A percentile compares a stretch with the other conserved stretches of the same genome.
Conservation (phyloP, 2,113 vertebrate genomes). For the Dolichotis patagonum region DNA sequence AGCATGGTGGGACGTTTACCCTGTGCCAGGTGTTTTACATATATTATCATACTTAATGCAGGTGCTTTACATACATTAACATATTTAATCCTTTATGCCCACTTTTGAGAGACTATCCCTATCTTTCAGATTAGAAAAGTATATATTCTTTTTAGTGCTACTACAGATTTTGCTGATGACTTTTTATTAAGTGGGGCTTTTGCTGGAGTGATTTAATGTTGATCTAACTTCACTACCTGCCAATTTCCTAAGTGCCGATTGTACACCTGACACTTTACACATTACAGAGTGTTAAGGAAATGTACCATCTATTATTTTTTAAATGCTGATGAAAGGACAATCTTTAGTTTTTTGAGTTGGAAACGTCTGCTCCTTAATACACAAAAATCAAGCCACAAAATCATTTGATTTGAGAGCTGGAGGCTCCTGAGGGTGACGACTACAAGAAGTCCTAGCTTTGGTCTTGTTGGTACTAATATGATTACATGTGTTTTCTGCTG, state of each 20-base stretch:
- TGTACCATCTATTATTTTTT: conserved; percentile 58
- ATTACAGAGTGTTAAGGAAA: conserved; percentile 62
- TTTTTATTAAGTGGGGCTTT: conserved; percentile 63
- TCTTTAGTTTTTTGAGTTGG: conserved; percentile 30
- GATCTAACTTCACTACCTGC: conserved; percentile 68
- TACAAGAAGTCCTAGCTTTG: neutral
- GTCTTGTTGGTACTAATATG: neutral
- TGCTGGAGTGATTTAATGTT: conserved; percentile 27
- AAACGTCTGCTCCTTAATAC: neutral
- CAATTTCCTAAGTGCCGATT: conserved; percentile 64
- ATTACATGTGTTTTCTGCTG: neutral
- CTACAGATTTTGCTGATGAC: conserved; percentile 63
- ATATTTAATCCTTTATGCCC: neutral
- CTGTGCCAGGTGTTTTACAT: conserved; percentile 5
- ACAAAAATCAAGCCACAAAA: conserved; percentile 22
- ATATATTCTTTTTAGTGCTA: neutral
- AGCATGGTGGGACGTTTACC: neutral
- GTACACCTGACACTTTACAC: conserved; percentile 51
- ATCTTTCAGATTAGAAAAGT: conserved; percentile 38
- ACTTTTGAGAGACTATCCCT: neutral
- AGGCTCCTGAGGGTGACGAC: neutral
- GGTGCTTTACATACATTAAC: conserved; percentile 20
- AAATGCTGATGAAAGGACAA: conserved; percentile 54
- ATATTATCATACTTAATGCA: conserved; percentile 42
- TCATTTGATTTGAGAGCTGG: neutral